Conservation (phyloP, 2,797 vertebrate species). For the Syngnathus rostellatus region DNA sequence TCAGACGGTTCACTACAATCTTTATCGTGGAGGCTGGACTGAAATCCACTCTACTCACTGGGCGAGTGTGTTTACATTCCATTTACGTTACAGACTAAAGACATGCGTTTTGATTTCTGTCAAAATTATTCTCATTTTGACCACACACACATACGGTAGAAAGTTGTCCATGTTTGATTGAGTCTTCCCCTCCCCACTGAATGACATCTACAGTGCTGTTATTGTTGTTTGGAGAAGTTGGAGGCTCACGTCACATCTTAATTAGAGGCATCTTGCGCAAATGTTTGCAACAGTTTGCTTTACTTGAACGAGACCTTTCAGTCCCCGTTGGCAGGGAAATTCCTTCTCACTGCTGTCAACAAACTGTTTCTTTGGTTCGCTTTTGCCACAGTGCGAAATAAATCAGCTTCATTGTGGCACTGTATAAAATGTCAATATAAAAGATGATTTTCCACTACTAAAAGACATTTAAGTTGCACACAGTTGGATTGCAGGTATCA, state of each 20-base stretch:
- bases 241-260: neutral
- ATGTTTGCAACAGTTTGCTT: neutral
- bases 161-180: constrained; percentile 10
- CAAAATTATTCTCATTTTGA: no score
- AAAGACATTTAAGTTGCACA: no score
- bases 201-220: constrained; percentile 21
- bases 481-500: no score
- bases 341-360: neutral
- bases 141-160: no score
- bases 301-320: neutral
- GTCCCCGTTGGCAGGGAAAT: neutral
- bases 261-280: neutral
- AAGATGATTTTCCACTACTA: no score
- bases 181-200: constrained; percentile 5
- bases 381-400: neutral
- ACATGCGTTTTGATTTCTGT: no score
- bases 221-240: neutral
- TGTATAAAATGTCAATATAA: neutral
- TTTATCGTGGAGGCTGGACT: no score
- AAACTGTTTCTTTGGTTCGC: neutral
- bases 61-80: no score
- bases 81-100: no score
- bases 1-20: no score
- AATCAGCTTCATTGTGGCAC: neutral
- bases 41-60: no score